These are phyloP conservation scores for Caerostris darwini DNA, from an alignment of 1,140 invertebrate genomes.

Conservation along the genomic window DNA sequence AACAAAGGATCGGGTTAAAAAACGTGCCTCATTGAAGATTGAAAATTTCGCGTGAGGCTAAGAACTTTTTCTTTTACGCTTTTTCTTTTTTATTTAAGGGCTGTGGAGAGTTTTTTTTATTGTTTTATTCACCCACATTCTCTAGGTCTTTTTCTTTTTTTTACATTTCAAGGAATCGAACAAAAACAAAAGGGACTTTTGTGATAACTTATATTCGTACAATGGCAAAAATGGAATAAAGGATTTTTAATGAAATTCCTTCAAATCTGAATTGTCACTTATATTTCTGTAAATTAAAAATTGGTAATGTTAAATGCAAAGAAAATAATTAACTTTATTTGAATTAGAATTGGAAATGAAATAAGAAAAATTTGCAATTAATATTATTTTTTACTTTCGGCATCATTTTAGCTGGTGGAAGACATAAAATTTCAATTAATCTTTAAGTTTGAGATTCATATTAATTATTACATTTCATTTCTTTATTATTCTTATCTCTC, in stretches of 20 bases:
- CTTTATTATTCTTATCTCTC: too few species aligned
- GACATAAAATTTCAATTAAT: too few species aligned
- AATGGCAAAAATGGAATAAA: background rate
- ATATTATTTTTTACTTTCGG: too few species aligned
- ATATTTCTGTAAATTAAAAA: background rate
- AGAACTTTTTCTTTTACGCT: constrained; percentile 27
- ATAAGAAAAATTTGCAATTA: background rate
- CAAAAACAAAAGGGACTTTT: constrained; percentile 7
- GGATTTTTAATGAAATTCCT: background rate
- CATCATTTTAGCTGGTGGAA: too few species aligned
- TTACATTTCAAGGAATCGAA: background rate
- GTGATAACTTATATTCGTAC: background rate
- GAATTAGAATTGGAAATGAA: background rate
- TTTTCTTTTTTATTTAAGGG: constrained; percentile 1
- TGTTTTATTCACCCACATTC: background rate
- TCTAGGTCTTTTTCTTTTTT: background rate
- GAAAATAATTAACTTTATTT: background rate
- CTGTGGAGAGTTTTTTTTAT: background rate
- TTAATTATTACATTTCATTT: too few species aligned
- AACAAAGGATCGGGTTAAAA: constrained; percentile 59
- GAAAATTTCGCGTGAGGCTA: constrained; percentile 29
- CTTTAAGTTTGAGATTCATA: too few species aligned
- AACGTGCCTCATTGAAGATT: constrained; percentile 41
- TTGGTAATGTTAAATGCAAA: background rate
- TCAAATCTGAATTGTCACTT: background rate